Evolutionary conservation across 2,113 vertebrate genomes (phyloP).

Genomic region (Aepyceros melampus): DNA sequence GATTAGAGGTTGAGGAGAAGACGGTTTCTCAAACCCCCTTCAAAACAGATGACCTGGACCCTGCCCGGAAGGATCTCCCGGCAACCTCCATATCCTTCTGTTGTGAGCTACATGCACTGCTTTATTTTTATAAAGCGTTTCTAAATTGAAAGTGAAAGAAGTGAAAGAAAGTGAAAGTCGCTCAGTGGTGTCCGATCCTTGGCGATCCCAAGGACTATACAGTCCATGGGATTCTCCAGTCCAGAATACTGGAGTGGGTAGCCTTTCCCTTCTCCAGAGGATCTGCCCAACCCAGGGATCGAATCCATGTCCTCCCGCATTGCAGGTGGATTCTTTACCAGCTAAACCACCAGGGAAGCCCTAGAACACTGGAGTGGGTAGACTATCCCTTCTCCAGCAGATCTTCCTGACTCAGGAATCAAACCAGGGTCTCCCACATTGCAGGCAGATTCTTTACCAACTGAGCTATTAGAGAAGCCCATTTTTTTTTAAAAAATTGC

Average conservation of each 20-base stretch:
- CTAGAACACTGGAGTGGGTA: neutral
- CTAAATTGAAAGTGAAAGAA: neutral
- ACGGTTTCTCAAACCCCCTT: too few relatives aligned
- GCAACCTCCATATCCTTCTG: neutral
- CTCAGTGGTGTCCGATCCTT: accelerated
- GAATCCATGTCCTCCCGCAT: accelerated
- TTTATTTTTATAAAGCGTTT: neutral
- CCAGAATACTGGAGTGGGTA: neutral
- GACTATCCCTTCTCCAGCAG: neutral
- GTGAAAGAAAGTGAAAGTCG: neutral
- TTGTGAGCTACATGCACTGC: accelerated
- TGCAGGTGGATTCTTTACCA: neutral
- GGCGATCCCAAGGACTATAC: neutral
- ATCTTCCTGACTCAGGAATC: neutral
- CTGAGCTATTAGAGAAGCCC: neutral
- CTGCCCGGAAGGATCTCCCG: accelerated
- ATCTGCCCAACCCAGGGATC: neutral
- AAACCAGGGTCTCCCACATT: neutral
- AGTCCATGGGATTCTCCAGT: neutral
- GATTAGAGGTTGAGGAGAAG: neutral
- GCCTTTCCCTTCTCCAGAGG: neutral
- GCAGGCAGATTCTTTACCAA: neutral
- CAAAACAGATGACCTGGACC: neutral
- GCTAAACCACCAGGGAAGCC: neutral
- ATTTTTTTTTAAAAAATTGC: neutral